These are phyloP conservation scores for Ornithorhynchus anatinus DNA, from an alignment of 2,113 vertebrate genomes.

Conservation along the genomic window DNA sequence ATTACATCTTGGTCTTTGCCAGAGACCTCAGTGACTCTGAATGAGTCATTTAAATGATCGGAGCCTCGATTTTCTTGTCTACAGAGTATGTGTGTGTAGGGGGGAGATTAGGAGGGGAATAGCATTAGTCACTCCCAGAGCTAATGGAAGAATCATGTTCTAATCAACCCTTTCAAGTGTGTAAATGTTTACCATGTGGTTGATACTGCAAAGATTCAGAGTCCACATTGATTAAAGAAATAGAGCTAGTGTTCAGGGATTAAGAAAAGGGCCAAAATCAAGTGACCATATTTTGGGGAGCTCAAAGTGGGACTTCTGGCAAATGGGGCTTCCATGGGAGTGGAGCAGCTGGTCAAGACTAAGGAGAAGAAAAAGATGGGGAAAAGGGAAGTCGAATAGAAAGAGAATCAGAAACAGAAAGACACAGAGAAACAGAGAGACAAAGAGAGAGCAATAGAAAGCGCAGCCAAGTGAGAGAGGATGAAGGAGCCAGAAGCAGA, in stretches of 20 bases:
- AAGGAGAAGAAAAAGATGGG: not conserved
- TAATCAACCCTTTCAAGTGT: not conserved
- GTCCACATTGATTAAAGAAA: not conserved
- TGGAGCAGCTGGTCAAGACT: not conserved
- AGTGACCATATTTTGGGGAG: not conserved
- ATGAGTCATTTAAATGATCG: too few species aligned
- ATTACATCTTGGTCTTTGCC: too few species aligned
- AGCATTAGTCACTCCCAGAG: too few species aligned
- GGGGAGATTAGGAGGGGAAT: too few species aligned
- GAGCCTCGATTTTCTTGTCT: too few species aligned
- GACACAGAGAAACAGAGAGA: not conserved
- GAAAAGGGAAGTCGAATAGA: too few species aligned
- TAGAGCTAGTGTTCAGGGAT: rapidly evolving
- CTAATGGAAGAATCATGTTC: too few species aligned
- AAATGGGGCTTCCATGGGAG: not conserved
- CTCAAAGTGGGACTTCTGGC: not conserved
- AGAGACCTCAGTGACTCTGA: too few species aligned
- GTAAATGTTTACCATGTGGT: not conserved
- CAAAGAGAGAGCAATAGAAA: too few species aligned
- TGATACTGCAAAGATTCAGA: not conserved
- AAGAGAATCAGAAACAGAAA: too few species aligned
- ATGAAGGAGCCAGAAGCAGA: not conserved
- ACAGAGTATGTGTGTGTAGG: too few species aligned
- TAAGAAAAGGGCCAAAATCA: not conserved
- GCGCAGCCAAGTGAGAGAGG: too few species aligned